phyloP scores from a whole-genome alignment of 2,113 vertebrate genomes.

The Pipra filicauda region DNA sequence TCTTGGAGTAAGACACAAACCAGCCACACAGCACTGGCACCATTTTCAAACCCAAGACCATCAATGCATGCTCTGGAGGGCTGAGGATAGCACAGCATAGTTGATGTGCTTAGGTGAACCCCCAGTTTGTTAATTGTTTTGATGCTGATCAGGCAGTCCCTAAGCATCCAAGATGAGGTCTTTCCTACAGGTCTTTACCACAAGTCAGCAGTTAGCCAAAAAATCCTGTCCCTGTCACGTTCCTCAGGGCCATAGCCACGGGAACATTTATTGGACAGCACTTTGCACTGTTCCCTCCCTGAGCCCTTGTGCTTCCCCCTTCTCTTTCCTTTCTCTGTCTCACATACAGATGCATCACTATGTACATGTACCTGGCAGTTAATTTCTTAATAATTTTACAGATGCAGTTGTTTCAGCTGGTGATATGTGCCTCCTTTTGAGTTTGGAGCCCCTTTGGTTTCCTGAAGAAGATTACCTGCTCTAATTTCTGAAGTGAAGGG shows the following conservation, averaged over 20 bases:
- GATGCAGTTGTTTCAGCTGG: neutral
- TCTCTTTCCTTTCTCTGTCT: neutral
- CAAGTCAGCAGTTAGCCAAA: neutral
- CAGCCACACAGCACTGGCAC: conserved; percentile 34
- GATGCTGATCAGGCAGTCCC: neutral
- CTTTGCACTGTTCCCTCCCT: neutral
- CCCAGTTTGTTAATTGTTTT: neutral
- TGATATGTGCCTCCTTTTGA: neutral
- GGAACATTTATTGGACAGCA: neutral
- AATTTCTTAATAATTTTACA: neutral
- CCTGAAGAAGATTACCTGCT: neutral
- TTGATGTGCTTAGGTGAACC: conserved; percentile 1
- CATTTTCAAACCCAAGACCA: neutral
- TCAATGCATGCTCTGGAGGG: neutral
- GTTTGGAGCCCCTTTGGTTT: neutral
- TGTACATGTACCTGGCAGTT: neutral
- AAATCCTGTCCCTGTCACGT: neutral
- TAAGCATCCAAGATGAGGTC: neutral
- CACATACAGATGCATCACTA: neutral
- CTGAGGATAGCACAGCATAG: neutral
- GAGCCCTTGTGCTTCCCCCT: neutral
- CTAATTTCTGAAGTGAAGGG: neutral
- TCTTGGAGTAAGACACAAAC: conserved; percentile 3
- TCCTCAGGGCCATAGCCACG: neutral
- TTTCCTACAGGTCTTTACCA: neutral